Evolutionary conservation across 1,140 invertebrate genomes (phyloP).

Genomic region (Cataglyphis hispanica): DNA sequence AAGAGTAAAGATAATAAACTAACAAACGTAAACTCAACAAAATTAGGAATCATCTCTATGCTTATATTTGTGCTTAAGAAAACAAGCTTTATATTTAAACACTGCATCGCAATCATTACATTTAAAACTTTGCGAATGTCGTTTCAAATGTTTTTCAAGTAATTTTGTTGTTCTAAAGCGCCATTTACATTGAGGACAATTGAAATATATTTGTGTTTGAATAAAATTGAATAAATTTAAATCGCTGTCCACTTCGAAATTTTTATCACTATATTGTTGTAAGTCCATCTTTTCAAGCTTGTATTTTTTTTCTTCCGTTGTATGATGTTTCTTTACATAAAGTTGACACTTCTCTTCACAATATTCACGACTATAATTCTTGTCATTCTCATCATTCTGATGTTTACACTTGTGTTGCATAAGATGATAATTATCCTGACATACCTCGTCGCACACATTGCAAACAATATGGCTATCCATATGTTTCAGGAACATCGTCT

Average conservation of each 20-base stretch:
- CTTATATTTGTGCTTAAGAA: conserved; percentile 22
- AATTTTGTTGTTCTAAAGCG: neutral
- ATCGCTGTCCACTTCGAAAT: neutral
- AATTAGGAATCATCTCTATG: neutral
- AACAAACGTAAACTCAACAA: neutral
- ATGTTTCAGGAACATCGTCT: neutral
- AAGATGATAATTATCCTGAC: neutral
- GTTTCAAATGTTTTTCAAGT: conserved; percentile 25
- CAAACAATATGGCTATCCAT: neutral
- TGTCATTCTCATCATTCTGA: neutral
- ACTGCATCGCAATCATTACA: conserved; percentile 29
- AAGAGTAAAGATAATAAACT: neutral
- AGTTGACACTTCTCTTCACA: neutral
- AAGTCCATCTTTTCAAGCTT: neutral
- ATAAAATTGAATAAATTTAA: neutral
- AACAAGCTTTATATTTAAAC: conserved; percentile 46
- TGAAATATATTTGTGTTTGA: neutral
- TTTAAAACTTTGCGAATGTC: neutral
- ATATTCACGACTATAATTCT: neutral
- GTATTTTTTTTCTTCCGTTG: no score
- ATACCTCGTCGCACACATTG: neutral
- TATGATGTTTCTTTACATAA: neutral
- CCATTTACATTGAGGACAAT: conserved; percentile 40
- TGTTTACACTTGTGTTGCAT: neutral
- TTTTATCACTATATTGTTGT: neutral